These are phyloP conservation scores for Mormyrus lacerda DNA, from an alignment of 2,113 vertebrate species.

Conservation along the genomic window DNA sequence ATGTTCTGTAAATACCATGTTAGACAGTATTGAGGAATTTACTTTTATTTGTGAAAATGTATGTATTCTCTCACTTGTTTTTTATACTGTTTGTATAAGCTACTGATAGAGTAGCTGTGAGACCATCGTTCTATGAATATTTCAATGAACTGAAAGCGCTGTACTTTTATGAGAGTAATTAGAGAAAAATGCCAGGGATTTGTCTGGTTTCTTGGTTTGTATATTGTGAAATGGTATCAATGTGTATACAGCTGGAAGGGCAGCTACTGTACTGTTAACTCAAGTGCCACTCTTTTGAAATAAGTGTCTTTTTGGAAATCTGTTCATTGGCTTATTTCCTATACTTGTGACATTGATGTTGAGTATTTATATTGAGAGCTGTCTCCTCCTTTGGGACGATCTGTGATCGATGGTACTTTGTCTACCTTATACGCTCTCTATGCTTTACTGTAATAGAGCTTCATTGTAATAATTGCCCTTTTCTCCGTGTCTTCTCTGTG, in stretches of 20 bases:
- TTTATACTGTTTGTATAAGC: background rate
- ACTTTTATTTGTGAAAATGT: conserved; percentile 26
- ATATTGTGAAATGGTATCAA: background rate
- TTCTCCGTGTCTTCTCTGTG: background rate
- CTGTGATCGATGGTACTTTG: conserved; percentile 53
- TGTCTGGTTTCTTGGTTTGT: background rate
- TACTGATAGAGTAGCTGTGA: background rate
- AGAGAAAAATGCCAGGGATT: background rate
- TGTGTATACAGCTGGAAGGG: background rate
- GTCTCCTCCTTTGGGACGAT: background rate
- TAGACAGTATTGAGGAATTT: conserved; percentile 28
- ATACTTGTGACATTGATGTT: background rate
- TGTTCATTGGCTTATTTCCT: background rate
- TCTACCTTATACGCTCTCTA: conserved; percentile 39
- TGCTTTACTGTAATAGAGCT: conserved; percentile 57
- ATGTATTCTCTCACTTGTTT: background rate
- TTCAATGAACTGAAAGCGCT: conserved; percentile 21
- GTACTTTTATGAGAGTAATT: conserved; percentile 49
- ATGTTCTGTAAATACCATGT: background rate
- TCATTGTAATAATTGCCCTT: conserved; percentile 24
- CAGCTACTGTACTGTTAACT: background rate
- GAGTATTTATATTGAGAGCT: background rate
- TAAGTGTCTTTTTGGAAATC: background rate
- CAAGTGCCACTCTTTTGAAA: background rate
- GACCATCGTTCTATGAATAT: background rate